Base-by-base conservation (phyloP, 2,888 invertebrate genomes). In the Cantharis flavilabris region DNA sequence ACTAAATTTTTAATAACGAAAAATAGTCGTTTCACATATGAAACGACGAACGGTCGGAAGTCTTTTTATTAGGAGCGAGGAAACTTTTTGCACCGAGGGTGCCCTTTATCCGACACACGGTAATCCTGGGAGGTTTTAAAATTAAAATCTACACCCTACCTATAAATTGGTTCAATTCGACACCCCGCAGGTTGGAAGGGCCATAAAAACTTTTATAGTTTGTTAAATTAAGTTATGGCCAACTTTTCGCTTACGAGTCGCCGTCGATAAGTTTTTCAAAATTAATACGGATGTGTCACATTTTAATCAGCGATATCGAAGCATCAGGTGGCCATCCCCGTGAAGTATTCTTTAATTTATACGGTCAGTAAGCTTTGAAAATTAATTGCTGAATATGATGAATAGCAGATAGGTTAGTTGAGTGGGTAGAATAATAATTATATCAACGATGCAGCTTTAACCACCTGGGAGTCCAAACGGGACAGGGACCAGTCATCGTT, bases 371-470 rank as follows among this genome's bases (percentile, higher is more conserved):
- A 78, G 82, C 81, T 83, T 83, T 82, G 80, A 83, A 82, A 83
- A 82, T 83, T 83, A 83, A 83, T 83, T 83, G 83, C 81, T 81
- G 83, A 83, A 82, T 81, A 82, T 83, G 83, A 83, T 83, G 82
- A 82, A 83, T 82, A 80, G 83, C 80, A 79, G 80, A 76, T 73
- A 80, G 76, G 77, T 77, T 75, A 77, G 77, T 76, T 69, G 78
- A 82, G 81, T 81, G 81, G 81, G 81, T 77, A 77, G 81, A 81
- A 82, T 81, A 81, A 81, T 81, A 82, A 82, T 82, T 81, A 81
- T 80, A 76, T 79, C 80, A 79, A 75, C 77, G 76, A 70, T 70
- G 75, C 64, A 67, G 80, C 76, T 69, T 71, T 62, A 70, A 33
- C 73, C 79, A 77, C 73, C 75, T 77, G 79, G 79, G 75, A 79